These are phyloP conservation scores for Clinocottus analis DNA, from an alignment of 2,113 vertebrate genomes.

Conservation along the genomic window DNA sequence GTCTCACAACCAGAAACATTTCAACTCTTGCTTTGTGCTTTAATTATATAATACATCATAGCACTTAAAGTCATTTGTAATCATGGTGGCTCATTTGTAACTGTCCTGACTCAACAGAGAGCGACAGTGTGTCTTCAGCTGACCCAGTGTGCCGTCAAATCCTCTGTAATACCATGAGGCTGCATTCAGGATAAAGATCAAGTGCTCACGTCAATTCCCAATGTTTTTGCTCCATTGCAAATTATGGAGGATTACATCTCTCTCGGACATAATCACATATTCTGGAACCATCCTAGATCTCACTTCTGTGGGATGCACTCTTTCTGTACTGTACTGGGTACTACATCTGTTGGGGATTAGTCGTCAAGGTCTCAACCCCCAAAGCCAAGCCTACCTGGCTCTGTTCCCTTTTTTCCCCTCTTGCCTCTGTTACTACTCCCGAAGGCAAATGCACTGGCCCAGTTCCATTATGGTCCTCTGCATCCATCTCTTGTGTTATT, in stretches of 20 bases:
- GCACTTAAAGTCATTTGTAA: background rate
- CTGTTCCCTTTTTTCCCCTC: conserved; percentile 37
- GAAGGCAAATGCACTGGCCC: conserved; percentile 32
- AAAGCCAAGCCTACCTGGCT: conserved; percentile 48
- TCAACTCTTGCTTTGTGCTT: background rate
- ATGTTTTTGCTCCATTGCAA: conserved; percentile 49
- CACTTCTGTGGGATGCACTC: conserved; percentile 39
- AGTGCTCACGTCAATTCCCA: conserved; percentile 52
- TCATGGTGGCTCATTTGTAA: background rate
- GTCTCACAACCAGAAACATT: background rate
- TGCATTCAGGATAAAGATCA: conserved; percentile 60
- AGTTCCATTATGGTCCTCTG: conserved; percentile 10
- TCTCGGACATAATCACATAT: conserved; percentile 62
- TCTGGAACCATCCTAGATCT: conserved; percentile 60
- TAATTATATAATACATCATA: background rate
- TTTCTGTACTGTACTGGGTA: conserved; percentile 44
- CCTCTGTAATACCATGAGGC: conserved; percentile 54
- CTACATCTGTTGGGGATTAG: conserved; percentile 75
- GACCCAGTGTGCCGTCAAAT: conserved; percentile 53
- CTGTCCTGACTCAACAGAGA: conserved; percentile 19
- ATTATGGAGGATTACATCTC: conserved; percentile 65
- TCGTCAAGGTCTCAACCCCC: conserved; percentile 45
- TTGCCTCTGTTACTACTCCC: conserved; percentile 11
- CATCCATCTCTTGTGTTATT: conserved; percentile 1
- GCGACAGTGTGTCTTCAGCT: conserved; percentile 17